Conservation (phyloP, 1,140 invertebrate genomes). For the Musca domestica region DNA sequence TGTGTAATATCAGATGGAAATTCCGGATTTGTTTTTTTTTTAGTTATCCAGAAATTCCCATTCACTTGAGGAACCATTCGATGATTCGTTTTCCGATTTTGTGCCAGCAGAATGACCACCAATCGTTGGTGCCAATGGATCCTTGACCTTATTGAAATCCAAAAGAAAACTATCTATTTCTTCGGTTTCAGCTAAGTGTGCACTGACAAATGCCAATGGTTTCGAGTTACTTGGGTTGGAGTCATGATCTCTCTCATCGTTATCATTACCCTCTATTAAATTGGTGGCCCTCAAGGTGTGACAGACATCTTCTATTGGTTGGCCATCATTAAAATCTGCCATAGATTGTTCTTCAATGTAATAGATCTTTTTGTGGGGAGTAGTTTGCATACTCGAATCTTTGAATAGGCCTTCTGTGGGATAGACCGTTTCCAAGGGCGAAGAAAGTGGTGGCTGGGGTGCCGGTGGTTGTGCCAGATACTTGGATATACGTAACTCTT, state of each 20-base stretch:
- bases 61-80: conserved; percentile 45
- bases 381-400: conserved; percentile 37
- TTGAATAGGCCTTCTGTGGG: conserved; percentile 26
- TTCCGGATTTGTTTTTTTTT: not conserved
- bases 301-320: conserved; percentile 40
- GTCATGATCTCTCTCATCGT: not conserved
- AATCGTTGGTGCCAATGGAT: conserved; percentile 28
- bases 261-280: conserved; percentile 11
- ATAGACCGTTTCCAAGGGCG: conserved; percentile 12
- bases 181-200: conserved; percentile 25
- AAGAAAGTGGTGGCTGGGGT: conserved; percentile 9
- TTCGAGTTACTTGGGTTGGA: not conserved
- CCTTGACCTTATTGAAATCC: conserved; percentile 39
- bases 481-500: conserved; percentile 28
- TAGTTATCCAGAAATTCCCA: conserved; percentile 51
- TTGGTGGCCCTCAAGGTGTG: conserved; percentile 15
- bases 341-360: conserved; percentile 24
- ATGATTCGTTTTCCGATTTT: conserved; percentile 27
- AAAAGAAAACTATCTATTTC: conserved; percentile 45
- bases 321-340: conserved; percentile 34
- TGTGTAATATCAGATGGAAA: no score
- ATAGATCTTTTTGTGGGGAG: conserved; percentile 24
- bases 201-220: conserved; percentile 35
- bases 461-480: conserved; percentile 26
- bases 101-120: conserved; percentile 24